Base-by-base conservation (phyloP, 2,113 vertebrate genomes). In the Neogale vison region DNA sequence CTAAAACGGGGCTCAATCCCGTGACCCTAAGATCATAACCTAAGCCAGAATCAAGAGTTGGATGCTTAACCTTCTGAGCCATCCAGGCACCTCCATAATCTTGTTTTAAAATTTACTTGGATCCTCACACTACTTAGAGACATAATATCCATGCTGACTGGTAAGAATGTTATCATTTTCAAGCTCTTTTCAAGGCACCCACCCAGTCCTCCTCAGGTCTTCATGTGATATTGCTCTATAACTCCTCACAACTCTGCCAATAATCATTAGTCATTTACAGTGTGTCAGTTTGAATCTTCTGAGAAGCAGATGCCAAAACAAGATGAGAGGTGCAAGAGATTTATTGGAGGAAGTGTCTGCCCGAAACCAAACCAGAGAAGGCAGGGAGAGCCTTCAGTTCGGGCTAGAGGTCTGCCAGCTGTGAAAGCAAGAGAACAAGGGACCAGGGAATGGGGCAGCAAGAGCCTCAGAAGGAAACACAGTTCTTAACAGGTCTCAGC, bases 291-390 rank as follows among this genome's bases (percentile, higher is more conserved):
- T 59, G 76, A 80, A 85, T 80, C 29, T 65, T 89, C 84, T 59
- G 63, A 85, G 84, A 67, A 94, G 47, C 29, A 80, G 34, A 80
- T 50, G 29, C 20, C 57, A 47, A 69, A 94, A 85, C 31, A 89
- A 26, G 31, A 91, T 39, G 55, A 63, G 29, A 84, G 7, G 11
- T 77, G 9, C 31, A 23, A 42, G 31, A 36, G 45, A 55, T 74
- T 47, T 42, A 20, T 18, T 59, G 39, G 3, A 50, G 20, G 76
- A 83, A 82, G 69, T 59, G 12, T 10, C n/a, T 45, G 95, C 52
- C 1, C 6, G 57, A 6, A 79, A 84, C 79, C n/a, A 63, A 52
- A 39, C 39, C 69, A 39, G 24, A 65, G 34, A 93, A 91, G 61
- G 24, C 42, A 63, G 36, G 14, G 34, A 72, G 24, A 71, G 23